phyloP scores from a whole-genome alignment of 2,113 vertebrate genomes.

The Arenaria interpres region DNA sequence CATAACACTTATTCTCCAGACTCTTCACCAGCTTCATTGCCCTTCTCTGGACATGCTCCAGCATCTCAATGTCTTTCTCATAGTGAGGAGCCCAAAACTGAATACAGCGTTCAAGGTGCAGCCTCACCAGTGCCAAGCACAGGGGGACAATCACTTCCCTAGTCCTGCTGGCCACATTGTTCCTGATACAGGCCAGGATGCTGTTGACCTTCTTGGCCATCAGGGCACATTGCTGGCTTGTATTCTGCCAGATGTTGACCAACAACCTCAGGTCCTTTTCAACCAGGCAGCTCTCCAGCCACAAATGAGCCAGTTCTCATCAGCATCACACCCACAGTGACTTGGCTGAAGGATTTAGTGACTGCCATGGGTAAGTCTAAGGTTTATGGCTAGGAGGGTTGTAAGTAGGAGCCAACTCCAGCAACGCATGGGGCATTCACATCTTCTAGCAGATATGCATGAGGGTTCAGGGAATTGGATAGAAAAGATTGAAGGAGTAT shows the following conservation, averaged over 20 bases:
- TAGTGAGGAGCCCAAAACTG: neutral
- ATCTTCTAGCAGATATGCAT: neutral
- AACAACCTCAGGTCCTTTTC: neutral
- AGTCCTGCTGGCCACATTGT: neutral
- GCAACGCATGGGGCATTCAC: neutral
- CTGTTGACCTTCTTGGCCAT: neutral
- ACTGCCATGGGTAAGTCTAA: rapidly evolving
- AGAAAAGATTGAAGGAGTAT: neutral
- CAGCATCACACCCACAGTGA: neutral
- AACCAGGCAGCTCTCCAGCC: neutral
- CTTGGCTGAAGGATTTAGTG: neutral
- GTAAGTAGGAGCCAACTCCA: neutral
- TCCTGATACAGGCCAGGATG: neutral
- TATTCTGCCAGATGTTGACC: neutral
- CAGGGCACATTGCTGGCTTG: neutral
- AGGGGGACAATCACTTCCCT: neutral
- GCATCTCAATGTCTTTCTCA: neutral
- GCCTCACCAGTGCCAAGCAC: neutral
- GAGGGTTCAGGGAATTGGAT: neutral
- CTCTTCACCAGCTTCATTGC: neutral
- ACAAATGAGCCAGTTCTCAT: neutral
- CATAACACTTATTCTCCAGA: neutral
- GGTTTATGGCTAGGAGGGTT: rapidly evolving
- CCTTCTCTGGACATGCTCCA: neutral
- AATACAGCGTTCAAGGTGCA: neutral